Percentiles rank a stretch among this genome's conserved stretches.
These are phyloP conservation scores for Gallinago nigripennis DNA, from an alignment of 2,797 vertebrate species.

Conservation along the genomic window DNA sequence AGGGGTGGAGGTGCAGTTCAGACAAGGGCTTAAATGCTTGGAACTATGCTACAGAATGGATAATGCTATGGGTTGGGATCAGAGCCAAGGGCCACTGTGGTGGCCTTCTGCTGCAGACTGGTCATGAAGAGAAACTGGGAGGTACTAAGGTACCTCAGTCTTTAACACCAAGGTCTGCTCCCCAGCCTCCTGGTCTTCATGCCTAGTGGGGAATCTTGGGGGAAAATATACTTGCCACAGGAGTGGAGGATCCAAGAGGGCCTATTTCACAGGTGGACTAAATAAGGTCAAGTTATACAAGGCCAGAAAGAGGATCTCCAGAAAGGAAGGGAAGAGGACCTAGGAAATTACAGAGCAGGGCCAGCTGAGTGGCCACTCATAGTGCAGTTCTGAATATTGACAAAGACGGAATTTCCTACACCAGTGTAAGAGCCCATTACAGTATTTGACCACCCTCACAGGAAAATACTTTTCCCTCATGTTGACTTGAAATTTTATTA, in stretches of 20 bases:
- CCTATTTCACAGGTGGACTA: not conserved
- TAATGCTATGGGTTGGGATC: not conserved
- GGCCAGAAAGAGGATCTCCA: not conserved
- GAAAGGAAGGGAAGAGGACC: not conserved
- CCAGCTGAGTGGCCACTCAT: not conserved
- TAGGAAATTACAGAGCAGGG: too few relatives aligned
- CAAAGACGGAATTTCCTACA: not conserved
- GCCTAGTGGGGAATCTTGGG: not conserved
- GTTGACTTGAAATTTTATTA: not conserved
- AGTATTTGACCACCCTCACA: not conserved
- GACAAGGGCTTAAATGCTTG: not conserved
- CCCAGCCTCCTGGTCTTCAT: not conserved
- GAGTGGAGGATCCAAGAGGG: not conserved
- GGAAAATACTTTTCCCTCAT: not conserved
- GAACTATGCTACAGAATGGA: not conserved
- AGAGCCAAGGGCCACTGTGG: not conserved
- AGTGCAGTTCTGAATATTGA: not conserved
- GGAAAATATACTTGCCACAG: not conserved
- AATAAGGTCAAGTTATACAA: not conserved
- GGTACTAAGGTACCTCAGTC: not conserved
- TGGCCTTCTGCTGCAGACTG: not conserved
- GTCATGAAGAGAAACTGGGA: not conserved
- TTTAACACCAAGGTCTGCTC: not conserved
- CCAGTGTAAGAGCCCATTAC: rapidly evolving
- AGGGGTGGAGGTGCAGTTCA: not conserved